Percentiles rank a stretch among this genome's conserved stretches.
phyloP scores from a whole-genome alignment of 2,797 vertebrate species.

The Gymnoscopelus microlampas region DNA sequence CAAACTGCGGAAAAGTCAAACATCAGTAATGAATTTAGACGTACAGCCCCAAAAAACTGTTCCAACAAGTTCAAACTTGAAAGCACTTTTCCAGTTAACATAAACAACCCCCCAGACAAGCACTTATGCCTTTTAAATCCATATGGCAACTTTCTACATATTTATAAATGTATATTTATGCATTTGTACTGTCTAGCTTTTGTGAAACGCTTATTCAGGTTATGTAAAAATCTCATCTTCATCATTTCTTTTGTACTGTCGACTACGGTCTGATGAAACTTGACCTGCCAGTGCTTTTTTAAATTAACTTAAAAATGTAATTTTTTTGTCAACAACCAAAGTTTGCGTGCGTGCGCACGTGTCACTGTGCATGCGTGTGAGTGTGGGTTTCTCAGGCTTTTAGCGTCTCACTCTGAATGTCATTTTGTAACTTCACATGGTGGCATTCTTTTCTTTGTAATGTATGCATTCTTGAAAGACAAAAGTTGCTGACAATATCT shows the following conservation, averaged over 20 bases:
- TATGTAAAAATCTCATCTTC: constrained; percentile 23
- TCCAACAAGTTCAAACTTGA: constrained; percentile 4
- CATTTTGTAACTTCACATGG: constrained; percentile 33
- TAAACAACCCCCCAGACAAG: constrained; percentile 50
- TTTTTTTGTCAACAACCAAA: constrained; percentile 76
- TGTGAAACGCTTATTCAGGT: constrained; percentile 47
- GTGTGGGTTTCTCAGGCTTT: constrained; percentile 74
- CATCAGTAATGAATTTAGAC: not conserved
- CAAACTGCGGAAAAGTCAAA: constrained; percentile 3
- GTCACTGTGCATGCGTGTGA: not conserved
- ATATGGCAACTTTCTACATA: constrained; percentile 40
- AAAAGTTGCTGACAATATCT: constrained; percentile 33
- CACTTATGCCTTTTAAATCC: constrained; percentile 75
- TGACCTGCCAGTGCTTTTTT: constrained; percentile 55
- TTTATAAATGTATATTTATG: constrained; percentile 63
- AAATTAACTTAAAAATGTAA: too few species aligned
- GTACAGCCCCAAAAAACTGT: not conserved
- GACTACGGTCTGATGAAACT: constrained; percentile 50
- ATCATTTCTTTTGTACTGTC: constrained; percentile 36
- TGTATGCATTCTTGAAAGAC: constrained; percentile 27
- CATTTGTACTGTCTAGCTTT: constrained; percentile 64
- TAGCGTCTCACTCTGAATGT: constrained; percentile 71
- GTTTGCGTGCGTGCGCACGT: constrained; percentile 46
- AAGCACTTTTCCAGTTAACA: constrained; percentile 10
- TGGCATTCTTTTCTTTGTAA: constrained; percentile 36